These are phyloP conservation scores for Psettodes erumei DNA, from an alignment of 2,113 vertebrate species.

Conservation along the genomic window DNA sequence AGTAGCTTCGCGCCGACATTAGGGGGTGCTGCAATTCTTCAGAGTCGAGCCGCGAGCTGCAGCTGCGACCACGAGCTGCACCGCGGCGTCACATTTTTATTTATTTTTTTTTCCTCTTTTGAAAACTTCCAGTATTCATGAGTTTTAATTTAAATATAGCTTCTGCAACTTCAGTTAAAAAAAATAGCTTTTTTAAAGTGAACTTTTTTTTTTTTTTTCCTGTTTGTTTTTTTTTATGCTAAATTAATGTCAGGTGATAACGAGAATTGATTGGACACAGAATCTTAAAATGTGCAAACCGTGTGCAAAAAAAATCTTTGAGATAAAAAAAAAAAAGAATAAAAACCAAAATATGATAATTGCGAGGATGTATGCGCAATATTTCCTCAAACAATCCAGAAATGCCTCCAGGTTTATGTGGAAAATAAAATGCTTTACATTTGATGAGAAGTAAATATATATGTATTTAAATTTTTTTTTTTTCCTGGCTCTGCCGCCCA, in stretches of 20 bases:
- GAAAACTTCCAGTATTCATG: slow-evolving; percentile 6
- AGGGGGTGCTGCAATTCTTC: slow-evolving; percentile 86
- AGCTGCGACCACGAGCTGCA: no score
- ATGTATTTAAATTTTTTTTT: slow-evolving; percentile 6
- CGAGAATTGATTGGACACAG: background rate
- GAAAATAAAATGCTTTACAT: slow-evolving; percentile 31
- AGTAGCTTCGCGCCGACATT: slow-evolving; percentile 76
- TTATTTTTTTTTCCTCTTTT: background rate
- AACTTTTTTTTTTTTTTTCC: background rate
- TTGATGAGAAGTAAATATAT: slow-evolving; percentile 18
- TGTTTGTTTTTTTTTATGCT: slow-evolving; percentile 1
- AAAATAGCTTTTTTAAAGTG: slow-evolving; percentile 10
- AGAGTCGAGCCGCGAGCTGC: slow-evolving; percentile 56
- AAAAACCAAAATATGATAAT: background rate
- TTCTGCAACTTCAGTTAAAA: slow-evolving; percentile 13
- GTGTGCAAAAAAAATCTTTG: no score
- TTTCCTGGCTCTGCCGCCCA: background rate
- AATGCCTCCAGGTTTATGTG: background rate
- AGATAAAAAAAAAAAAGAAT: background rate
- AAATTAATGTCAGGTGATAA: slow-evolving; percentile 21
- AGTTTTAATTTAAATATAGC: slow-evolving; percentile 18
- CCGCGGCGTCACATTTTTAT: no score
- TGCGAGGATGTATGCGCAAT: background rate
- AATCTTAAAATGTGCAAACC: slow-evolving; percentile 10
- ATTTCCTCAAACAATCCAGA: background rate